Evolutionary conservation across 1,140 invertebrate genomes (phyloP), one percentile per base, ranked within the genome.

Genomic region (Drosophila mauritiana): DNA sequence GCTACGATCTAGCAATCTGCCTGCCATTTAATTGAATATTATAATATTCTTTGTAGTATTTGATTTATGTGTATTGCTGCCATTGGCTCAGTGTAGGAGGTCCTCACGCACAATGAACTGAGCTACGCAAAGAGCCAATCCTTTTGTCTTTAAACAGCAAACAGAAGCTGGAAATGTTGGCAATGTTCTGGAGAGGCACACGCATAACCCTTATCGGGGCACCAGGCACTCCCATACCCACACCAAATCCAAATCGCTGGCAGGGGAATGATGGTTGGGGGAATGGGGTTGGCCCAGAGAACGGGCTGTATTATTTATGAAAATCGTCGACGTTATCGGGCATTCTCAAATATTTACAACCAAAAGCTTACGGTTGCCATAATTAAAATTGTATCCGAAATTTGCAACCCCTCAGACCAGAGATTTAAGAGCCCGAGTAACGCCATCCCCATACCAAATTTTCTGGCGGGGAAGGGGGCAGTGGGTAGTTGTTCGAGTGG

Each of bases 351-450:
- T 91, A 91, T 91, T 91, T 91, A 91, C 90, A 91, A 91, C 90
- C 90, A 79, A 90, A 91, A 91, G 86, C 90, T 91, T 91, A 91
- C 90, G 90, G 86, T 91, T 91, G 90, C 88, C 90, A 91, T 91
- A 91, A 91, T 91, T 91, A 91, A 91, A 91, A 91, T 91, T 91
- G 90, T 91, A 91, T 90, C 90, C 90, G 82, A 90, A 90, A 78
- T 81, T 64, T 57, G 20, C 36, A 54, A 40, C 45, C 59, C 48
- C 15, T 22, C 27, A 56, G 48, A 5, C 12, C 17, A 22, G 0
- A 22, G 15, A 27, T 39, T 46, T 22, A 46, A 46, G 13, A 11
- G 6, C 7, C 27, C 31, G 36, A 13, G 39, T 15, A 55, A 7
- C 27, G 17, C 46, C 31, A 31, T 15, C 55, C 43, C 52, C 36